phyloP scores from a whole-genome alignment of 2,888 invertebrate genomes.

The Lasioglossum figueresi region DNA sequence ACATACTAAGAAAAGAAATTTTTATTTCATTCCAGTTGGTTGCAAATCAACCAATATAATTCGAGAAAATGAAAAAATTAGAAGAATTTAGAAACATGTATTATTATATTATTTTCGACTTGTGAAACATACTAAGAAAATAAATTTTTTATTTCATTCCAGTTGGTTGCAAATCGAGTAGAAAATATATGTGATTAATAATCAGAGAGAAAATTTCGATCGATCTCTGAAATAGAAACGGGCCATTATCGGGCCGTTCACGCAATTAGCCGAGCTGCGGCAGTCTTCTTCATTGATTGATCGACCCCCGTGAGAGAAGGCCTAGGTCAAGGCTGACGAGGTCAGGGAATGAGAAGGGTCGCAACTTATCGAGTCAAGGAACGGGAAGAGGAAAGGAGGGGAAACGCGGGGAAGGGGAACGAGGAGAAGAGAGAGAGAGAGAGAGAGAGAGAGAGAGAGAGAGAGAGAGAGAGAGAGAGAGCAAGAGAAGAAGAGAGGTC shows the following conservation, averaged over 20 bases:
- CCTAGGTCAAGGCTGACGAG: slow-evolving; percentile 78
- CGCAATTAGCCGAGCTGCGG: slow-evolving; percentile 54
- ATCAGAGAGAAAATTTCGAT: slow-evolving; percentile 26
- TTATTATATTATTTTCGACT: no score
- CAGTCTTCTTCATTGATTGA: slow-evolving; percentile 63
- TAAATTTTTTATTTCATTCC: no score
- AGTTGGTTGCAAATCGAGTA: no score
- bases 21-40: no score
- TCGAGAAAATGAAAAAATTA: no score
- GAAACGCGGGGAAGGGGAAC: not conserved
- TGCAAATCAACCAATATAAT: no score
- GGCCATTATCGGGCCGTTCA: slow-evolving; percentile 46
- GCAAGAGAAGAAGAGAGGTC: slow-evolving; percentile 32
- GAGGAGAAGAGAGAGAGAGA: not conserved
- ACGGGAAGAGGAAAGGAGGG: not conserved
- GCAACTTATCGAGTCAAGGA: slow-evolving; percentile 45
- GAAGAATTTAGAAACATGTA: no score
- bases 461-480: no score
- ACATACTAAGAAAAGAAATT: no score
- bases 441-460: no score
- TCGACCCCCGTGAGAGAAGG: slow-evolving; percentile 61
- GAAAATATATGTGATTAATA: no score
- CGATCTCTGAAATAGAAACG: slow-evolving; percentile 21
- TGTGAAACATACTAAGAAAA: no score
- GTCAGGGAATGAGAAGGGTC: slow-evolving; percentile 71